Percentiles rank a stretch among this genome's conserved stretches.
These are phyloP conservation scores for Trachurus trachurus DNA, from an alignment of 2,797 vertebrate species.

Conservation along the genomic window DNA sequence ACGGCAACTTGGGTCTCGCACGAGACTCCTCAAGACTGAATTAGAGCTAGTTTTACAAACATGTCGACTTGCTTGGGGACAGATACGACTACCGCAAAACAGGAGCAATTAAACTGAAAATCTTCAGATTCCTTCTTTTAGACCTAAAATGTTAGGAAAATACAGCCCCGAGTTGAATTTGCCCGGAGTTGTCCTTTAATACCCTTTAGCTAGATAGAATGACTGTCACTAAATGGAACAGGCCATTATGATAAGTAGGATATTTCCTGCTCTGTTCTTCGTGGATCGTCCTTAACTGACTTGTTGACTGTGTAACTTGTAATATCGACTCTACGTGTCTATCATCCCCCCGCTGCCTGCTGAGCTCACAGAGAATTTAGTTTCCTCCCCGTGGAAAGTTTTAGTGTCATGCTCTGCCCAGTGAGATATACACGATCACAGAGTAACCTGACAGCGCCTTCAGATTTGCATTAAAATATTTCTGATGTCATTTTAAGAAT, in stretches of 20 bases:
- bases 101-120: too few species aligned
- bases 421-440: slow-evolving; percentile 46
- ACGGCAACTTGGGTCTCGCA: too few species aligned
- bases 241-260: too few species aligned
- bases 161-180: too few species aligned
- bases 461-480: slow-evolving; percentile 60
- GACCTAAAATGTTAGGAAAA: too few species aligned
- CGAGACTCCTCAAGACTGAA: too few species aligned
- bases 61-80: too few species aligned
- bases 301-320: slow-evolving; percentile 24
- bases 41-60: too few species aligned
- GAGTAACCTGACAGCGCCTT: slow-evolving; percentile 55
- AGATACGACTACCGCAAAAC: too few species aligned
- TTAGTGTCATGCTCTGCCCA: slow-evolving; percentile 50
- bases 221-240: not conserved
- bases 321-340: slow-evolving; percentile 17
- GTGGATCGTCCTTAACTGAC: not conserved
- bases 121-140: too few species aligned
- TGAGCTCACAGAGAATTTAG: slow-evolving; percentile 26
- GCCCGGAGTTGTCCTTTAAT: too few species aligned
- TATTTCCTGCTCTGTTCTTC: not conserved
- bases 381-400: slow-evolving; percentile 22
- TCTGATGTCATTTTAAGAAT: slow-evolving; percentile 51
- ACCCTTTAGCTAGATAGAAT: not conserved
- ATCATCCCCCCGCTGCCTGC: slow-evolving; percentile 5